A percentile compares a stretch with the other conserved stretches of the same genome.
phyloP scores from a whole-genome alignment of 2,888 invertebrate species.

The Dicyrtoma fusca region DNA sequence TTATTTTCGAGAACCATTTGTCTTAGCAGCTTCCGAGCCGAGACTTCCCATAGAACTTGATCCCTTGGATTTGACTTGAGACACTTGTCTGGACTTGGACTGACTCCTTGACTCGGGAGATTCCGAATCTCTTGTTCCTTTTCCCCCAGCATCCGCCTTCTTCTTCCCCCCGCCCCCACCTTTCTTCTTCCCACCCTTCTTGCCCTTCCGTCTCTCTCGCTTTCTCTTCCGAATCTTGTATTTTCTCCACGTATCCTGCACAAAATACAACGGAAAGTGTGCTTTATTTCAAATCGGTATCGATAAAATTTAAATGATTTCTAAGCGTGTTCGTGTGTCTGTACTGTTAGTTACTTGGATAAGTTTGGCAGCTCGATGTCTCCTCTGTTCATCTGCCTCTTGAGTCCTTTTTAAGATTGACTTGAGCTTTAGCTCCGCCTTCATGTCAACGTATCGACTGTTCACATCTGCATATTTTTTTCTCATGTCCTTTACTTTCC shows the following conservation, averaged over 20 bases:
- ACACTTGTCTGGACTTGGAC: not conserved
- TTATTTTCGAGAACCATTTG: not conserved
- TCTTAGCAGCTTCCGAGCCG: not conserved
- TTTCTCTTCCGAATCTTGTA: slow-evolving; percentile 36
- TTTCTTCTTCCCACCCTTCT: slow-evolving; percentile 39
- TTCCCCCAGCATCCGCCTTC: slow-evolving; percentile 19
- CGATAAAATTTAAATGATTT: not conserved
- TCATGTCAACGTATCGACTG: slow-evolving; percentile 51
- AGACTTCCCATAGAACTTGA: too few relatives aligned
- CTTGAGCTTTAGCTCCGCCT: slow-evolving; percentile 42
- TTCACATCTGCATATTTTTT: slow-evolving; percentile 42
- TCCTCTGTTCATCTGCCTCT: slow-evolving; percentile 48
- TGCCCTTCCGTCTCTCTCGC: slow-evolving; percentile 41
- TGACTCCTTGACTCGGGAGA: not conserved
- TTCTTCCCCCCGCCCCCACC: slow-evolving; percentile 31
- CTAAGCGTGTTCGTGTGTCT: too few relatives aligned
- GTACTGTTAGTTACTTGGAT: slow-evolving; percentile 55
- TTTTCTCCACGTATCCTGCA: slow-evolving; percentile 38
- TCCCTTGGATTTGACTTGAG: too few relatives aligned
- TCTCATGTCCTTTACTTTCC: slow-evolving; percentile 34
- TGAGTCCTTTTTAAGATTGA: slow-evolving; percentile 44
- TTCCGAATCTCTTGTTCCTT: not conserved
- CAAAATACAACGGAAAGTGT: not conserved
- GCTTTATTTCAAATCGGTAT: not conserved
- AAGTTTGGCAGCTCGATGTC: slow-evolving; percentile 49